phyloP scores from a whole-genome alignment of 2,888 invertebrate species.

The Drosophila monieri region DNA sequence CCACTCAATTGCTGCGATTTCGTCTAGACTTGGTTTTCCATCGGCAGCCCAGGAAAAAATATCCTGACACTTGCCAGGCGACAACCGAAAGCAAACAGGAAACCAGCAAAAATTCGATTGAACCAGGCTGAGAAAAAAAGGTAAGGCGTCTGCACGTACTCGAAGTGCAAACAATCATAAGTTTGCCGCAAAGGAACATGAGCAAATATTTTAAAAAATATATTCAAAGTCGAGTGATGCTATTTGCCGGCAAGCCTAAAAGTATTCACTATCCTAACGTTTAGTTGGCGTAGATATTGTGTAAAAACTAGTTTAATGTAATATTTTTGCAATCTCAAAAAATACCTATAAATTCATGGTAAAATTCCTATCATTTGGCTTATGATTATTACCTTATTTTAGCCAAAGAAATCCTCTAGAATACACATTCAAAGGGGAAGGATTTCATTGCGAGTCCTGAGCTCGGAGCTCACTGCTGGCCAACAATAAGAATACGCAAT shows the following conservation, averaged over 20 bases:
- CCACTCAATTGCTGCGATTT: slow-evolving; percentile 3
- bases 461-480: slow-evolving; percentile 6
- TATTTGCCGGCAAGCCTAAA: slow-evolving; percentile 27
- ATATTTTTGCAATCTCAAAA: neutral
- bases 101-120: slow-evolving; percentile 53
- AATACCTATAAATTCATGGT: neutral
- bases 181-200: slow-evolving; percentile 30
- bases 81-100: slow-evolving; percentile 55
- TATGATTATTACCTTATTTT: slow-evolving; percentile 15
- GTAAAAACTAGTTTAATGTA: neutral
- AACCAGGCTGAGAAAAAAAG: slow-evolving; percentile 51
- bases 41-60: slow-evolving; percentile 48
- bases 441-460: slow-evolving; percentile 7
- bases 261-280: slow-evolving; percentile 26
- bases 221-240: neutral
- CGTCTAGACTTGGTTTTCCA: slow-evolving; percentile 42
- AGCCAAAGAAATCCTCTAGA: slow-evolving; percentile 8
- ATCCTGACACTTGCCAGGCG: slow-evolving; percentile 51
- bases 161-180: slow-evolving; percentile 64
- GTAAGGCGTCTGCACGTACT: slow-evolving; percentile 56
- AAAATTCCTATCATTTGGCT: neutral
- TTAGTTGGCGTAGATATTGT: neutral
- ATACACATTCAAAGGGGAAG: slow-evolving; percentile 20
- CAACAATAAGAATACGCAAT: slow-evolving; percentile 39
- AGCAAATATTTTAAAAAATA: slow-evolving; percentile 1